phyloP scores from a whole-genome alignment of 2,113 vertebrate species.

The Martes martes region DNA sequence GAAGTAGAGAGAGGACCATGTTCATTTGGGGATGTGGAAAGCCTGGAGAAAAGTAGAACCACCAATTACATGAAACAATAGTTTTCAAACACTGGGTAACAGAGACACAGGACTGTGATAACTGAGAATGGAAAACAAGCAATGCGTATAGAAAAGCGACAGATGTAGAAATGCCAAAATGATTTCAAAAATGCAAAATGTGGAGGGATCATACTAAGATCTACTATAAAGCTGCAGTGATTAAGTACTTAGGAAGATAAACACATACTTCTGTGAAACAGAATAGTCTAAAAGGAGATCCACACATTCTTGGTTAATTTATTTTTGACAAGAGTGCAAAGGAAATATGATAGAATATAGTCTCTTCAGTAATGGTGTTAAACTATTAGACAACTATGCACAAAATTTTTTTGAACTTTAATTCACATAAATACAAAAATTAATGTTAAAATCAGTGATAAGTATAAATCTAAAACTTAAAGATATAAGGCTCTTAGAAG shows the following conservation, averaged over 20 bases:
- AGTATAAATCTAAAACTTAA: not conserved
- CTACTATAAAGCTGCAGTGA: not conserved
- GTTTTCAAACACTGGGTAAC: not conserved
- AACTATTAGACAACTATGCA: not conserved
- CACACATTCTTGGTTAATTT: not conserved
- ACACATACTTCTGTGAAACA: not conserved
- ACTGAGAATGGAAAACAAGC: not conserved
- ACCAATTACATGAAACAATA: not conserved
- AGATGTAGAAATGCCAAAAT: not conserved
- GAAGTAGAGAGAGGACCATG: not conserved
- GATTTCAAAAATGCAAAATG: not conserved
- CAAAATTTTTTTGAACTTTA: not conserved
- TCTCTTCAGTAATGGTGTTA: not conserved
- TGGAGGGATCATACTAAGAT: not conserved
- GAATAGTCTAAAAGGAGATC: not conserved
- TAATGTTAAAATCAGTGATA: not conserved
- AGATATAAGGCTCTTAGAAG: not conserved
- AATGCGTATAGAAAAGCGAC: not conserved
- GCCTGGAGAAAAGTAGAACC: not conserved
- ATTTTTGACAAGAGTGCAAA: not conserved
- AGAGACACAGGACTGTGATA: not conserved
- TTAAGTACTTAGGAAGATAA: not conserved
- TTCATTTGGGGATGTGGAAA: not conserved
- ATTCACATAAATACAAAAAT: not conserved
- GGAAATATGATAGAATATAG: not conserved